Percentiles rank a stretch among this genome's conserved stretches.
phyloP scores from a whole-genome alignment of 2,113 vertebrate genomes.

The Mormyrus iriodes region DNA sequence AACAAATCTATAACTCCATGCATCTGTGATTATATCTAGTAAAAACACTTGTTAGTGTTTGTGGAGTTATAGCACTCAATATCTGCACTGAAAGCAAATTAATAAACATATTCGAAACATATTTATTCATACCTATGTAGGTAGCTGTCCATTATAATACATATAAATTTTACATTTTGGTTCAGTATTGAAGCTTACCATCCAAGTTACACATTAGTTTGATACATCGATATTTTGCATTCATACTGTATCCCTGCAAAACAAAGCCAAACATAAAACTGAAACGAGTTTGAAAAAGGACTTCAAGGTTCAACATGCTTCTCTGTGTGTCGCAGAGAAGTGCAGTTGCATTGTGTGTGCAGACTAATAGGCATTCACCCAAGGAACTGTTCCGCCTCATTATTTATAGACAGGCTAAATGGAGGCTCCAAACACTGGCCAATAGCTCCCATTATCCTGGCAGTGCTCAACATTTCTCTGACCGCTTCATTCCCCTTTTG shows the following conservation, averaged over 20 bases:
- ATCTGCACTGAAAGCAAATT: background rate
- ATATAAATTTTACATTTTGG: background rate
- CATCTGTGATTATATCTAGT: background rate
- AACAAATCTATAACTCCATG: background rate
- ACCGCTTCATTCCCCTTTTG: slow-evolving; percentile 53
- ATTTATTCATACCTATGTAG: background rate
- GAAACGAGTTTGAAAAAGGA: slow-evolving; percentile 22
- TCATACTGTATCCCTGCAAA: slow-evolving; percentile 35
- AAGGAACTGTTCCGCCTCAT: slow-evolving; percentile 60
- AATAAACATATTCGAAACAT: background rate
- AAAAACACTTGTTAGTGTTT: background rate
- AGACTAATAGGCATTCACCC: slow-evolving; percentile 65
- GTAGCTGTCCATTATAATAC: background rate
- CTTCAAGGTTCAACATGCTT: slow-evolving; percentile 54
- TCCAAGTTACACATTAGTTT: background rate
- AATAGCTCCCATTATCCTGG: slow-evolving; percentile 64
- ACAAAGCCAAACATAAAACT: slow-evolving; percentile 14
- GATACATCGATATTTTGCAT: background rate
- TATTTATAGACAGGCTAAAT: slow-evolving; percentile 66
- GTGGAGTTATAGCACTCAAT: background rate
- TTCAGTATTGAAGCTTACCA: background rate
- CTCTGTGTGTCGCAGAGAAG: slow-evolving; percentile 56
- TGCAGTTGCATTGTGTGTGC: slow-evolving; percentile 57
- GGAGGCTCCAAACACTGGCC: slow-evolving; percentile 59
- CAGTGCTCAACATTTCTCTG: slow-evolving; percentile 59